Percentiles rank a stretch among this genome's conserved stretches.
Evolutionary conservation across 53 echinoderm and acorn worm species (phyloP).

Genomic region (Antedon mediterranea): DNA sequence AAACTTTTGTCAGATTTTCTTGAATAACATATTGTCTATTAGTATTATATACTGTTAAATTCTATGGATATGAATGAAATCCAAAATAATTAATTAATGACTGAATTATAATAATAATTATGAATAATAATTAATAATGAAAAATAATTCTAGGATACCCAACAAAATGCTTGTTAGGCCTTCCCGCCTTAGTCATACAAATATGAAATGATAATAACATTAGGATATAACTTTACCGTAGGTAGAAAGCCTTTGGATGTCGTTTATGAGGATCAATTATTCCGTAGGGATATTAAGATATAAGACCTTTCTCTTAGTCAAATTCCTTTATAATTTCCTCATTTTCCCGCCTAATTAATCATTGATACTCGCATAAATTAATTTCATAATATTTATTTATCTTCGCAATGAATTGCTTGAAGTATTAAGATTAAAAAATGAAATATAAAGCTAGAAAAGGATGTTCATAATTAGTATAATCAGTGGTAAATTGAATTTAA

Average conservation of each 20-base stretch:
- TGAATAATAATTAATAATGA: no score
- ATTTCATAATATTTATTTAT: background rate
- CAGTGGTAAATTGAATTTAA: no score
- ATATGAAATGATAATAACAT: background rate
- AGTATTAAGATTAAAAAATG: no score
- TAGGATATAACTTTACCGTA: background rate
- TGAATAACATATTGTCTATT: no score
- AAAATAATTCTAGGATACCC: background rate
- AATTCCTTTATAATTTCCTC: background rate
- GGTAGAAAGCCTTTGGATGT: background rate
- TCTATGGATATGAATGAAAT: no score
- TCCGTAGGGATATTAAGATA: background rate
- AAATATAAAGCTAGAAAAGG: no score
- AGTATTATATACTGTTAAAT: no score
- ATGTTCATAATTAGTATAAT: no score
- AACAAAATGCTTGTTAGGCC: background rate
- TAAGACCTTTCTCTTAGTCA: constrained; percentile 1
- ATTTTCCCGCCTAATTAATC: background rate
- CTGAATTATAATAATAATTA: no score
- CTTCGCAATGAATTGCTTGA: background rate
- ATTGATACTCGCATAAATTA: background rate
- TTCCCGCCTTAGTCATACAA: background rate
- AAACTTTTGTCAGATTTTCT: no score
- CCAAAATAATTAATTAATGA: no score
- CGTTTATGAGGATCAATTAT: background rate